phyloP scores from a whole-genome alignment of 2,797 vertebrate genomes.

The Parauchenoglanis ngamensis region DNA sequence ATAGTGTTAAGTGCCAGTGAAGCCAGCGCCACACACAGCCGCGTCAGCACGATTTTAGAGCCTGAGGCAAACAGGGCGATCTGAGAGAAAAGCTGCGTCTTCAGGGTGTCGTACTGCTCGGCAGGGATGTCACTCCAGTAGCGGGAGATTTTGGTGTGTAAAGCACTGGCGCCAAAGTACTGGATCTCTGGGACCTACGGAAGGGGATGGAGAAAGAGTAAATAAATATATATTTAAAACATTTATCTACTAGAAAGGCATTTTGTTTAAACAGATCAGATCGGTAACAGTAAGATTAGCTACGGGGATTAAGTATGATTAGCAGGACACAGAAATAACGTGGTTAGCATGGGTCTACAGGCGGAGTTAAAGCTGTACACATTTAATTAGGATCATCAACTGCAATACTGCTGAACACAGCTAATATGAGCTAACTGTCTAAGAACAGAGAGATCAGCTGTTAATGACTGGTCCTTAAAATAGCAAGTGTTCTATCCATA shows the following conservation, averaged over 20 bases:
- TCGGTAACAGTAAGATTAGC: no score
- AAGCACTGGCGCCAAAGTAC: conserved; percentile 96
- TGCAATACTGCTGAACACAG: neutral
- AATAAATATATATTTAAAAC: neutral
- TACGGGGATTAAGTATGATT: neutral
- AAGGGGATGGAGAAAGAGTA: neutral
- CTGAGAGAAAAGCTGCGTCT: conserved; percentile 95
- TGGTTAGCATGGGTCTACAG: neutral
- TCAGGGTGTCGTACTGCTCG: conserved; percentile 94
- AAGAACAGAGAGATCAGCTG: neutral
- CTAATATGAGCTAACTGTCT: neutral
- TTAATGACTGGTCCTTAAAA: neutral
- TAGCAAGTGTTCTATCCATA: neutral
- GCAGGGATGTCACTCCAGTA: conserved; percentile 97
- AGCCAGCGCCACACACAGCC: conserved; percentile 94
- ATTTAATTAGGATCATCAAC: neutral
- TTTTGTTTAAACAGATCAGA: neutral
- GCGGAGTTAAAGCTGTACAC: neutral
- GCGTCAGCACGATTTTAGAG: conserved; percentile 97
- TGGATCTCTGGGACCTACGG: conserved; percentile 94
- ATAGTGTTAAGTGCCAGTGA: conserved; percentile 98
- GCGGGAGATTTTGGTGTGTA: conserved; percentile 97
- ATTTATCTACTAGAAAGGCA: neutral
- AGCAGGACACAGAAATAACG: neutral
- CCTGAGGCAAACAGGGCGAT: conserved; percentile 93